Evolutionary conservation across 2,888 invertebrate genomes (phyloP).

Genomic region (Eucriotettix oculatus): DNA sequence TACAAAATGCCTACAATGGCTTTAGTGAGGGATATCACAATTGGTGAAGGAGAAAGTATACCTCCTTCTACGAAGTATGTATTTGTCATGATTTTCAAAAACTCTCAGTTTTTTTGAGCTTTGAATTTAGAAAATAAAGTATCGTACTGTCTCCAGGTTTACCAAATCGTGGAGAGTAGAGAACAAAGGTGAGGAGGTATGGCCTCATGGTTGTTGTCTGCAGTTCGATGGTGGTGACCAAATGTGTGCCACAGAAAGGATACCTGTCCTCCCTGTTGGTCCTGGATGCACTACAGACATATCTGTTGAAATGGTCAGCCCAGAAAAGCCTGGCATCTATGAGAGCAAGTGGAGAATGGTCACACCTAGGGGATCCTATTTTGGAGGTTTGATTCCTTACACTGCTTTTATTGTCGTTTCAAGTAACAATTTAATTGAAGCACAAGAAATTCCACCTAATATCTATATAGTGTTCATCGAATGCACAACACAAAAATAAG

Average conservation of each 20-base stretch:
- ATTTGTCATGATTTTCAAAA: not conserved
- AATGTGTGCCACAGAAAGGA: slow-evolving; percentile 36
- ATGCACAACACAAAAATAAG: too few species aligned
- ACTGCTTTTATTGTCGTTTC: too few species aligned
- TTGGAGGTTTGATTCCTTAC: slow-evolving; percentile 55
- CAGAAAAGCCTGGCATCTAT: slow-evolving; percentile 53
- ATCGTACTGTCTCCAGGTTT: slow-evolving; percentile 35
- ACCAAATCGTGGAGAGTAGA: slow-evolving; percentile 76
- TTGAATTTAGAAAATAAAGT: not conserved
- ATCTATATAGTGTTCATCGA: too few species aligned
- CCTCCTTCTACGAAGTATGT: slow-evolving; percentile 43
- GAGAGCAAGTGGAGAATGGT: slow-evolving; percentile 82
- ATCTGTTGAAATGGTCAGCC: slow-evolving; percentile 64
- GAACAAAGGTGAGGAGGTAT: slow-evolving; percentile 71
- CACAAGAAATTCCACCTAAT: too few species aligned
- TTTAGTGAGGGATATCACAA: slow-evolving; percentile 53
- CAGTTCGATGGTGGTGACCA: slow-evolving; percentile 52
- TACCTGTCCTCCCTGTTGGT: slow-evolving; percentile 50
- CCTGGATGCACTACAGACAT: slow-evolving; percentile 65
- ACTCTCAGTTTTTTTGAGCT: not conserved
- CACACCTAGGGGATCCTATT: slow-evolving; percentile 71
- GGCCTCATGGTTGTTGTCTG: slow-evolving; percentile 75
- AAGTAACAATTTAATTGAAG: too few species aligned
- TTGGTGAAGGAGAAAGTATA: slow-evolving; percentile 60
- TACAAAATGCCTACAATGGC: slow-evolving; percentile 61